Base-by-base conservation (phyloP, 1,140 invertebrate species). In the Anoplophora glabripennis region DNA sequence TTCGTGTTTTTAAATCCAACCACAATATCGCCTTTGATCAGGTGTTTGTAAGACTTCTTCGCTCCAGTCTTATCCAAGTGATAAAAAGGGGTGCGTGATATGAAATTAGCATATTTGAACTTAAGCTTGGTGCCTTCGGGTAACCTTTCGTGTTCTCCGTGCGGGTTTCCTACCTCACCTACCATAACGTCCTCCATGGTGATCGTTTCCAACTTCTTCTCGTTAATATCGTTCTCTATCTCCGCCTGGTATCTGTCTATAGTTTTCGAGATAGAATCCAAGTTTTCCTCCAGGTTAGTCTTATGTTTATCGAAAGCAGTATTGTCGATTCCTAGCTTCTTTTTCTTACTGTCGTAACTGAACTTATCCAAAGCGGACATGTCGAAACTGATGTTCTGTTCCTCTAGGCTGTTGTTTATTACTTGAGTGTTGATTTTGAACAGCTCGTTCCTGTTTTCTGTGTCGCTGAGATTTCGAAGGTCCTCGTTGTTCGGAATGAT, bases 151-250 rank as follows among this genome's bases (percentile, higher is more conserved):
- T 73, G 66, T 9, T 67, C 54, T 8, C 65, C 67, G 51, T 67
- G 53, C 8, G 63, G 59, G 55, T 59, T 54, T 7, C 67, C 67
- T 18, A 69, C 60, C 38, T 67, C 63, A 0, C 68, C 70, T 2
- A 72, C 52, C 61, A 68, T 68, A 1, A 66, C 34, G 40, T 68
- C 61, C 7, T 61, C 51, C n/a, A 57, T 10, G 48, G 64, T 46
- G 8, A 59, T 15, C 28, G 40, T 36, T 46, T 56, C 57, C 10
- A 60, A 35, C 66, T 73, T 73, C 1, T 62, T 63, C 48, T 73
- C 70, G 34, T 73, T 73, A n/a, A 73, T 70, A 28, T 71, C 68
- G 49, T 73, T 73, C 51, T 73, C 72, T 4, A 73, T 63, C 59
- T 72, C 66, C 1, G 72, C 72, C 51, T 73, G 64, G 42, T 59